A percentile compares a stretch with the other conserved stretches of the same genome.
Evolutionary conservation across 1,140 invertebrate species (phyloP).

Genomic region (Calycopis cecrops): DNA sequence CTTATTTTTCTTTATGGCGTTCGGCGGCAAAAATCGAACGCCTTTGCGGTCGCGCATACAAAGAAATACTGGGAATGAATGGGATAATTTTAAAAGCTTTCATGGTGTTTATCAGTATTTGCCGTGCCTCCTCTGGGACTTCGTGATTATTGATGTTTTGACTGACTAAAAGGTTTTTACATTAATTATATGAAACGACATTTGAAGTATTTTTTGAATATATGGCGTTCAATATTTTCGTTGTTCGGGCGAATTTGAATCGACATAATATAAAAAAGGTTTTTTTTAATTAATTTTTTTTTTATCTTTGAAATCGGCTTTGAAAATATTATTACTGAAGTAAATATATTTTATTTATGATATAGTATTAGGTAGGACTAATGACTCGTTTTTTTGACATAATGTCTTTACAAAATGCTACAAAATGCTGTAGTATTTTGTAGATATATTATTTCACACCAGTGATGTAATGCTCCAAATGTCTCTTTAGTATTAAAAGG

Average conservation of each 20-base stretch:
- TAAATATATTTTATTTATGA: too few relatives aligned
- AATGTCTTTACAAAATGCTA: too few relatives aligned
- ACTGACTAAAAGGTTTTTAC: conserved; percentile 44
- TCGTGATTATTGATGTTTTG: conserved; percentile 66
- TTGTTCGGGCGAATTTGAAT: background rate
- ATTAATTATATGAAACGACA: conserved; percentile 17
- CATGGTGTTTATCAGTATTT: conserved; percentile 56
- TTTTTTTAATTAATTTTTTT: background rate
- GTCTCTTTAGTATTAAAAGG: too few relatives aligned
- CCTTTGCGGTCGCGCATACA: conserved; percentile 45
- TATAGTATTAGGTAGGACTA: too few relatives aligned
- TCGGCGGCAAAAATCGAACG: conserved; percentile 44
- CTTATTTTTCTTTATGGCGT: conserved; percentile 52
- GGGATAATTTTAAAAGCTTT: conserved; percentile 70
- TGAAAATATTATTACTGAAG: too few relatives aligned
- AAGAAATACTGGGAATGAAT: conserved; percentile 63
- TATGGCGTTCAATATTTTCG: conserved; percentile 27
- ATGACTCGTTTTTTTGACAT: too few relatives aligned
- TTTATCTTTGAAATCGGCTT: background rate
- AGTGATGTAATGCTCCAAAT: too few relatives aligned
- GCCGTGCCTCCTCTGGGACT: conserved; percentile 42
- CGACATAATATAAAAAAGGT: background rate
- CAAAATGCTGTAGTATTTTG: too few relatives aligned
- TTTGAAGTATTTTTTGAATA: conserved; percentile 26
- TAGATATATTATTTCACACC: too few relatives aligned